Evolutionary conservation across 2,888 invertebrate species (phyloP).

Genomic region (Stenodema calcarata): DNA sequence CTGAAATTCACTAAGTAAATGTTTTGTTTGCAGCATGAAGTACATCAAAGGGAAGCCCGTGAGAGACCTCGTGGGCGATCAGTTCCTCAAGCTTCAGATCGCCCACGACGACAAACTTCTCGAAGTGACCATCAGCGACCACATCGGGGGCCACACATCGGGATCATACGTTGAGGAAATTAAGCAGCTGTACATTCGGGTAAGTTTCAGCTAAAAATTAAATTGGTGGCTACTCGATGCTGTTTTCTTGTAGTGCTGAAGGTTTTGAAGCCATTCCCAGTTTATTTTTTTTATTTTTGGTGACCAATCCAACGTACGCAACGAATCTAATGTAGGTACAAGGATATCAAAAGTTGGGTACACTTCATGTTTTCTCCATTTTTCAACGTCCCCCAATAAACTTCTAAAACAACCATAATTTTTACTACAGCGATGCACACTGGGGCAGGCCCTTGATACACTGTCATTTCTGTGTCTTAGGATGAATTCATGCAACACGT

Average conservation of each 20-base stretch:
- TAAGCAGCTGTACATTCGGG: slow-evolving; percentile 82
- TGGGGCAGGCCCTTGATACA: too few species aligned
- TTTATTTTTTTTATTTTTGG: too few species aligned
- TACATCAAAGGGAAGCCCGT: slow-evolving; percentile 94
- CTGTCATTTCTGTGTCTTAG: slow-evolving; percentile 60
- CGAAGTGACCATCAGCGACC: slow-evolving; percentile 75
- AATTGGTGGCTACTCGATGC: neutral
- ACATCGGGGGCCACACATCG: slow-evolving; percentile 79
- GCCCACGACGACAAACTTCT: slow-evolving; percentile 84
- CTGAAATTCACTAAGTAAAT: too few species aligned
- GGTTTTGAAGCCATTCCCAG: too few species aligned
- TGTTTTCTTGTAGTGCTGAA: neutral
- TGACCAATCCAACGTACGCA: too few species aligned
- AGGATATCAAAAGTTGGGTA: too few species aligned
- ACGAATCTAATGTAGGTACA: too few species aligned
- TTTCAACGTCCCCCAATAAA: too few species aligned
- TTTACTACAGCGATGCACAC: too few species aligned
- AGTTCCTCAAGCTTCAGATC: slow-evolving; percentile 82
- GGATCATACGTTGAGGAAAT: slow-evolving; percentile 86
- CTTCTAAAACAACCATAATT: too few species aligned
- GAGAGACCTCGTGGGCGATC: slow-evolving; percentile 84
- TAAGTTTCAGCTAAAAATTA: slow-evolving; percentile 59
- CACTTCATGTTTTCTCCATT: too few species aligned
- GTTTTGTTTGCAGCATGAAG: slow-evolving; percentile 70
- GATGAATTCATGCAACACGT: slow-evolving; percentile 95